Conservation (phyloP, 2,113 vertebrate species). For the Artemisiospiza belli region DNA sequence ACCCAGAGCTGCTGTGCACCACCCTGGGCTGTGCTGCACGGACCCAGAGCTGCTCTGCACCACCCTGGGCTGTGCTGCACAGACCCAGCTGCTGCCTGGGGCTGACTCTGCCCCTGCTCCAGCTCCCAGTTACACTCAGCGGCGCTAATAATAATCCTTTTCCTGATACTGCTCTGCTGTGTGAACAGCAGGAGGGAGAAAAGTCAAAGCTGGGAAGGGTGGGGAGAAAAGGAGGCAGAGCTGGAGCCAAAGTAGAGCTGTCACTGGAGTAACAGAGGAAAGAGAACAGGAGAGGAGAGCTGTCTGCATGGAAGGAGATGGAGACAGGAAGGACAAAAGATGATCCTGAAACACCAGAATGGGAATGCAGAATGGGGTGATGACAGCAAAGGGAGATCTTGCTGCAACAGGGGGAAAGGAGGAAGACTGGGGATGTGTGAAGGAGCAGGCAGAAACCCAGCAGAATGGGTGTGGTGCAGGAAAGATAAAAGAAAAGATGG, state of each 20-base stretch:
- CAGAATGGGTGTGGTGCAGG: neutral
- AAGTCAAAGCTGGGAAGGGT: neutral
- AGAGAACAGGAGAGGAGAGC: neutral
- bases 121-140: neutral
- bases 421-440: neutral
- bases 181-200: neutral
- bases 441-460: neutral
- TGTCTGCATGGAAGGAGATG: neutral
- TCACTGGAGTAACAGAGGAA: accelerated
- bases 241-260: neutral
- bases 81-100: neutral
- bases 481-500: neutral
- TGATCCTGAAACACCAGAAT: accelerated
- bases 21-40: too few species aligned
- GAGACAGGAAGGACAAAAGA: neutral
- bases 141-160: neutral
- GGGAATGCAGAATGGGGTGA: neutral
- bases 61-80: accelerated
- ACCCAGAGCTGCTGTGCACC: too few species aligned
- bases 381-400: neutral
- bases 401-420: neutral
- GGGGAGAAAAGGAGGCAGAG: neutral
- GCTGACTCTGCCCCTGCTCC: neutral
- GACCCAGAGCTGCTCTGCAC: too few species aligned
- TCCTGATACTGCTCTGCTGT: neutral